Conservation (phyloP, 2,888 invertebrate genomes). For the Leptinotarsa juncta region DNA sequence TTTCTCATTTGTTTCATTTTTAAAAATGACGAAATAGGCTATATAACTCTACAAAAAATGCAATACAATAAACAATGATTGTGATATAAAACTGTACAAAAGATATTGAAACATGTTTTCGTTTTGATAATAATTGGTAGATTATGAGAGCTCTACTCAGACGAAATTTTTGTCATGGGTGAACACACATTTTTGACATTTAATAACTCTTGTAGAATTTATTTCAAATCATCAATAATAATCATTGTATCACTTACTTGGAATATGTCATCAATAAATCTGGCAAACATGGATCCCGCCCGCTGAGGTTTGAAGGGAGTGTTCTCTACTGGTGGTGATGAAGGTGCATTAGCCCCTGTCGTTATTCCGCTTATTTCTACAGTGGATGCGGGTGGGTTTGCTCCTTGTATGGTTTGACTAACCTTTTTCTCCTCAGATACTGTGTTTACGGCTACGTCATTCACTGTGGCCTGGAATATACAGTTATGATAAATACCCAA, state of each 20-base stretch:
- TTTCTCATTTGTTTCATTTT: too few relatives aligned
- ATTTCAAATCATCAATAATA: neutral
- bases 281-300: constrained; percentile 59
- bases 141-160: too few relatives aligned
- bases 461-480: constrained; percentile 54
- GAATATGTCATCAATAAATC: constrained; percentile 63
- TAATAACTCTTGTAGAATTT: too few relatives aligned
- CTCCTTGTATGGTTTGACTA: constrained; percentile 21
- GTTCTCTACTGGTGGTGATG: constrained; percentile 43
- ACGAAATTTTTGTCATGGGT: too few relatives aligned
- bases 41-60: too few relatives aligned
- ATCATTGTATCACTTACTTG: constrained; percentile 52
- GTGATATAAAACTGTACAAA: too few relatives aligned
- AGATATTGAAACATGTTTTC: too few relatives aligned
- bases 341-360: constrained; percentile 52
- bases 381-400: constrained; percentile 44
- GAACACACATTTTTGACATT: too few relatives aligned
- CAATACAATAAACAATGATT: too few relatives aligned
- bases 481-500: too few relatives aligned
- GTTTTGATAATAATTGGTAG: too few relatives aligned
- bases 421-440: constrained; percentile 54
- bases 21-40: too few relatives aligned
- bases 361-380: constrained; percentile 57
- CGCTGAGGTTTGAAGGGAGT: constrained; percentile 57
- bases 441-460: constrained; percentile 56